Evolutionary conservation across 2,797 vertebrate species (phyloP).

Genomic region (Setipinna tenuifilis): DNA sequence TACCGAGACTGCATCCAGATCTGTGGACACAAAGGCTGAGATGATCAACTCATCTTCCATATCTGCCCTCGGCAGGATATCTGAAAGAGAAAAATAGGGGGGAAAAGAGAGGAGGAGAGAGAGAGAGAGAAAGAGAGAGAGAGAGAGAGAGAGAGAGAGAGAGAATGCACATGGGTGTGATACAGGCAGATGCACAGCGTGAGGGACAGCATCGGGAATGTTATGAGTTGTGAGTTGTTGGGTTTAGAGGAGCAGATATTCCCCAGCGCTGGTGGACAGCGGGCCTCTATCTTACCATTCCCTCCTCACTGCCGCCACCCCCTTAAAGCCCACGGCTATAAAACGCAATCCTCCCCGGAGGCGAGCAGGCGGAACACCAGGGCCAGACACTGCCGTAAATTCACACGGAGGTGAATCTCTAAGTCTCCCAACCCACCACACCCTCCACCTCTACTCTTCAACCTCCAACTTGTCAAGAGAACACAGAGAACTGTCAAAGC

Average conservation of each 20-base stretch:
- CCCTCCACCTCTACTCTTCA: background rate
- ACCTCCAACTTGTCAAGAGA: background rate
- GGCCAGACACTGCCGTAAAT: slow-evolving; percentile 25
- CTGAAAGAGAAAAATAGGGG: slow-evolving; percentile 64
- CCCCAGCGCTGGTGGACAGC: background rate
- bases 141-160: background rate
- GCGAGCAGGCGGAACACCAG: background rate
- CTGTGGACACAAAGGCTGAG: slow-evolving; percentile 75
- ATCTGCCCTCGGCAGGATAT: slow-evolving; percentile 81
- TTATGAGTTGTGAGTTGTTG: slow-evolving; percentile 1
- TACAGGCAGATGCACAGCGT: background rate
- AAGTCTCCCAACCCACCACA: background rate
- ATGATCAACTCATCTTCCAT: slow-evolving; percentile 79
- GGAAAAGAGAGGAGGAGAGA: slow-evolving; percentile 70
- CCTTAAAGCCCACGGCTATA: background rate
- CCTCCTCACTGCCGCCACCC: background rate
- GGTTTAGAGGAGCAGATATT: background rate
- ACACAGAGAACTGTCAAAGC: background rate
- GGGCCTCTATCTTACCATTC: background rate
- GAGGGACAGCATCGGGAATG: background rate
- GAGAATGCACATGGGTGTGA: background rate
- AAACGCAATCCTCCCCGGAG: slow-evolving; percentile 32
- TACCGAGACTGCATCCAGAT: slow-evolving; percentile 87
- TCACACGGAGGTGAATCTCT: slow-evolving; percentile 19
- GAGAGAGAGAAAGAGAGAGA: slow-evolving; percentile 54